Evolutionary conservation across 2,113 vertebrate species (phyloP).

Genomic region (Probosciger aterrimus): DNA sequence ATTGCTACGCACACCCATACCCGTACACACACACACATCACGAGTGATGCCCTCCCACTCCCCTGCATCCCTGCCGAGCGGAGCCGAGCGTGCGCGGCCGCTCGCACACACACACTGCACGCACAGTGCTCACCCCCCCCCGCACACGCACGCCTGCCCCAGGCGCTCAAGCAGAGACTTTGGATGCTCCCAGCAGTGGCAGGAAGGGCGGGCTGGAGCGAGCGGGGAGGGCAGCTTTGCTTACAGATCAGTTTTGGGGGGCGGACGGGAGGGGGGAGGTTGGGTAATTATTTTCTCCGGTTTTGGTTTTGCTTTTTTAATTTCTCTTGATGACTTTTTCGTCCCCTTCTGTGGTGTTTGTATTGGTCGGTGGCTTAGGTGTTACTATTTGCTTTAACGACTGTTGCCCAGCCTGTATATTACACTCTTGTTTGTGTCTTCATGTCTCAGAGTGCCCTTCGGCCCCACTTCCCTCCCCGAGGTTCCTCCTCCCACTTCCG

Average conservation of each 20-base stretch:
- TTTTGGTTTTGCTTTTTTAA: slow-evolving; percentile 39
- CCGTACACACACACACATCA: neutral
- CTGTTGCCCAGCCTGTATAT: slow-evolving; percentile 60
- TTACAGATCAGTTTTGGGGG: slow-evolving; percentile 1
- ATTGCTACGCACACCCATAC: neutral
- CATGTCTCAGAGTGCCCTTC: slow-evolving; percentile 63
- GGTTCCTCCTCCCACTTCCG: neutral
- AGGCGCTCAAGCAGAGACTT: slow-evolving; percentile 35
- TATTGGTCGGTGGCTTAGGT: slow-evolving; percentile 76
- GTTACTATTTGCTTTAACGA: slow-evolving; percentile 65
- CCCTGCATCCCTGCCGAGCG: neutral
- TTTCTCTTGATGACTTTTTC: neutral
- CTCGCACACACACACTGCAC: neutral
- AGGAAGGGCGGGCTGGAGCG: neutral
- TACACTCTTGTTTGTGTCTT: slow-evolving; percentile 66
- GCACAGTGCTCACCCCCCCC: neutral
- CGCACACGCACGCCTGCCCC: neutral
- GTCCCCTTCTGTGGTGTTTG: slow-evolving; percentile 68
- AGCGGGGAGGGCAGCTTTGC: slow-evolving; percentile 25
- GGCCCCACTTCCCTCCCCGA: neutral
- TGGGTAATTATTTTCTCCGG: slow-evolving; percentile 45
- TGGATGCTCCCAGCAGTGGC: neutral
- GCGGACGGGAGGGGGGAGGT: neutral
- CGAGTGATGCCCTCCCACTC: neutral
- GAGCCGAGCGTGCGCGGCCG: neutral